phyloP scores from a whole-genome alignment of 2,113 vertebrate species.

The Pipra filicauda region DNA sequence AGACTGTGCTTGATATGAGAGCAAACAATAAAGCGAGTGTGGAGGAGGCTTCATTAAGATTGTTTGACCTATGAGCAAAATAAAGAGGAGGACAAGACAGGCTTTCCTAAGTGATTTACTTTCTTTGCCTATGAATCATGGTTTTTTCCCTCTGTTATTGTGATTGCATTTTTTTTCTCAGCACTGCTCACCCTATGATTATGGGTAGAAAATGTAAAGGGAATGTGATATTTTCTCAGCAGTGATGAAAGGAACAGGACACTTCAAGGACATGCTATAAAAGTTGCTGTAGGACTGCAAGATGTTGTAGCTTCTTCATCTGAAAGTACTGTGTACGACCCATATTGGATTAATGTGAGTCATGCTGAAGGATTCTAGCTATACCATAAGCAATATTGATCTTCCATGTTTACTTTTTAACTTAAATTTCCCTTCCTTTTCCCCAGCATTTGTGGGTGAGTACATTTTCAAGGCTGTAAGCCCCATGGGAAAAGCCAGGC shows the following conservation, averaged over 20 bases:
- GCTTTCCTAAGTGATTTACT: constrained; percentile 22
- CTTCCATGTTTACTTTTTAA: not conserved
- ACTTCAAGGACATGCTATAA: constrained; percentile 22
- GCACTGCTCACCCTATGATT: constrained; percentile 33
- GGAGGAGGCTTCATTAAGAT: constrained; percentile 50
- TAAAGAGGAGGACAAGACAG: constrained; percentile 44
- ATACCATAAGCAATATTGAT: not conserved
- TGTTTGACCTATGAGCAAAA: constrained; percentile 1
- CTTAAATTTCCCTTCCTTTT: not conserved
- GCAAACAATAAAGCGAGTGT: not conserved
- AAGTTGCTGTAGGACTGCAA: constrained; percentile 23
- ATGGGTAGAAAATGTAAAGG: constrained; percentile 36
- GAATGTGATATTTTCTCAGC: constrained; percentile 29
- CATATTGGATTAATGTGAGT: not conserved
- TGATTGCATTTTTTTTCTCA: constrained; percentile 38
- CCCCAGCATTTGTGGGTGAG: not conserved
- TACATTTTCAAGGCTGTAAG: not conserved
- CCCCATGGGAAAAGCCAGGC: not conserved
- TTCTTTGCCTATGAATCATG: constrained; percentile 16
- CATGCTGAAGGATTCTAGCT: constrained; percentile 6
- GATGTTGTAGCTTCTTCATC: not conserved
- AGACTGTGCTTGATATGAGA: not conserved
- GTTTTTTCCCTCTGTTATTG: constrained; percentile 22
- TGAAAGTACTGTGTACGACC: not conserved
- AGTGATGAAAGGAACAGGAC: constrained; percentile 15